Base-by-base conservation (phyloP, 2,797 vertebrate species). In the Hozukius guyotensis region DNA sequence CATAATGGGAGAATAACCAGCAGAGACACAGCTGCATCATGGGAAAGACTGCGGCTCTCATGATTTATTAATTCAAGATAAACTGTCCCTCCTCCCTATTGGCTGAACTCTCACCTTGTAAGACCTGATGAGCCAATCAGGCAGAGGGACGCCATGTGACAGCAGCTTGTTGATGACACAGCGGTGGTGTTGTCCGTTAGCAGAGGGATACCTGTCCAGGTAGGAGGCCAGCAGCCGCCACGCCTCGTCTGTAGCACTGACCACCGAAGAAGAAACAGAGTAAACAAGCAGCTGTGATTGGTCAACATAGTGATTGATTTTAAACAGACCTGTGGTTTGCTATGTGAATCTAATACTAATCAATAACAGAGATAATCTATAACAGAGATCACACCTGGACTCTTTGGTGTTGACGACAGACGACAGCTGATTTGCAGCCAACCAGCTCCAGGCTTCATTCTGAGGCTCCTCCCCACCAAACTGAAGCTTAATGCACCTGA, bases 361-460 rank as follows among this genome's bases (percentile, higher is more conserved):
- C 36, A 38, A 14, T 38, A 38, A 38, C 12, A 38, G 36, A 38
- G 36, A 38, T 38, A 38, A 38, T 38, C 11, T 13, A 38, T 13
- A 38, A 38, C 36, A 38, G 36, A 38, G 36, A 36, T 42, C 42
- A 18, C 42, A 99, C 98, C 98, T 99, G 53, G 96, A 97, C 72
- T 99, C 98, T 83, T 99, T 99, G 46, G 98, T 99, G 84, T 97
- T 97, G 76, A 98, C 95, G 10, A 99, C 91, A 0, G 97, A 90
- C 0, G 97, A 96, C 12, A 98, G 94, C 82, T 98, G 97, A 90
- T 99, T 99, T 64, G 96, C 96, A 57, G 98, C 97, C 22, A 99
- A 93, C 98, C 98, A 99, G 87, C 93, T 94, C 98, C 98, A 99
- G 32, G 97, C 98, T 86, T 98, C 97, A 0, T 96, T 95, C 86